These are phyloP conservation scores for Neodiprion pinetum DNA, from an alignment of 1,140 invertebrate genomes.

Conservation along the genomic window DNA sequence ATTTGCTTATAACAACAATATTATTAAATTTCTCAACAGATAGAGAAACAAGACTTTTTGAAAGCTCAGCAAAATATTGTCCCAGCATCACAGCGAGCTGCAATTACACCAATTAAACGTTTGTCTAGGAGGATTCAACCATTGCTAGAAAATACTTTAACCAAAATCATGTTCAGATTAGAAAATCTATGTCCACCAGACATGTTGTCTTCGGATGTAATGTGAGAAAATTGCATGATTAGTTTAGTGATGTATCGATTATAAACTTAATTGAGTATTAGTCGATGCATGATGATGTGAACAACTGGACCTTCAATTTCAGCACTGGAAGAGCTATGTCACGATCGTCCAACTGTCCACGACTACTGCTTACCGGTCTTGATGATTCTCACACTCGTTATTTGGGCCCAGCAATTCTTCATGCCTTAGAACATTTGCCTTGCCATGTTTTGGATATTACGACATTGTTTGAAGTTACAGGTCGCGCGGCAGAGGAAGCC, in stretches of 20 bases:
- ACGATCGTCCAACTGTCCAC: constrained; percentile 48
- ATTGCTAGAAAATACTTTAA: constrained; percentile 62
- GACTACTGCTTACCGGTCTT: constrained; percentile 52
- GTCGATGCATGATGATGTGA: not conserved
- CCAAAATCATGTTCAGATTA: constrained; percentile 51
- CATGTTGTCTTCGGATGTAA: constrained; percentile 50
- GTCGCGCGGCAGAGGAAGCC: constrained; percentile 68
- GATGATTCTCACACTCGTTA: constrained; percentile 60
- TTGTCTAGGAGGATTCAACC: constrained; percentile 66
- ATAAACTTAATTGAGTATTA: constrained; percentile 7
- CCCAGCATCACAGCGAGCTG: constrained; percentile 72
- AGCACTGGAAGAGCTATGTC: constrained; percentile 41
- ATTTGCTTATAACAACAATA: constrained; percentile 16
- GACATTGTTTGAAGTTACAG: constrained; percentile 59
- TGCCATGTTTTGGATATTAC: constrained; percentile 55
- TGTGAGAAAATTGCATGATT: constrained; percentile 35
- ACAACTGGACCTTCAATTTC: constrained; percentile 1
- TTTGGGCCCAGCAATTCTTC: constrained; percentile 56
- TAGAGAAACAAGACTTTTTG: constrained; percentile 72
- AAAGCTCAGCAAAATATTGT: constrained; percentile 71
- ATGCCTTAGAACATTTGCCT: constrained; percentile 55
- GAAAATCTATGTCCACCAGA: constrained; percentile 45
- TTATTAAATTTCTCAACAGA: constrained; percentile 46
- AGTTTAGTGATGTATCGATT: constrained; percentile 11
- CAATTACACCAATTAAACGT: constrained; percentile 61